Percentiles rank a stretch among this genome's conserved stretches.
These are phyloP conservation scores for Arctocebus calabarensis DNA, from an alignment of 2,797 vertebrate genomes.

Conservation along the genomic window DNA sequence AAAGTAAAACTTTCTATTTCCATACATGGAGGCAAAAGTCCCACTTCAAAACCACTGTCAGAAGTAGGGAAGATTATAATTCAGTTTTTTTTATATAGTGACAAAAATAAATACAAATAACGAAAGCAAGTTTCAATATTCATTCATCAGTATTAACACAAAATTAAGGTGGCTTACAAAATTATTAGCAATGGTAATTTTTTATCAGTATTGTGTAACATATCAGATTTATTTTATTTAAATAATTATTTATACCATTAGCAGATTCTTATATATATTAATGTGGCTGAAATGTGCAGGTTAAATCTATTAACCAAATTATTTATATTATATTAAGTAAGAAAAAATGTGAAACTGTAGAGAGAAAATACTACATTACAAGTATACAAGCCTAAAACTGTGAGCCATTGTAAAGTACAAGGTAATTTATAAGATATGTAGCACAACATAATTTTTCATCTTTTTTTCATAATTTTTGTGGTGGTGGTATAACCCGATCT, in stretches of 20 bases:
- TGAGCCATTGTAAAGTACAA: constrained; percentile 88
- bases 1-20: constrained; percentile 72
- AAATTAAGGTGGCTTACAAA: constrained; percentile 86
- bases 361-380: constrained; percentile 88
- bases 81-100: constrained; percentile 45
- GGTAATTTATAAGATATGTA: constrained; percentile 84
- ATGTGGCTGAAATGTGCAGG: constrained; percentile 91
- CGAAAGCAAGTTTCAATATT: constrained; percentile 73
- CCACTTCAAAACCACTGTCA: constrained; percentile 36
- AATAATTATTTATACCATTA: constrained; percentile 93
- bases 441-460: constrained; percentile 84
- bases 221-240: constrained; percentile 94
- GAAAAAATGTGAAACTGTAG: constrained; percentile 90
- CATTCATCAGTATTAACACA: constrained; percentile 77
- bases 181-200: constrained; percentile 85
- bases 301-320: constrained; percentile 92
- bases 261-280: constrained; percentile 92
- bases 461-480: constrained; percentile 73
- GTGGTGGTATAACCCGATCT: constrained; percentile 66
- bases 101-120: constrained; percentile 65
- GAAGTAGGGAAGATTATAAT: constrained; percentile 36
- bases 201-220: constrained; percentile 93
- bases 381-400: constrained; percentile 89
- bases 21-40: constrained; percentile 70
- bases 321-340: constrained; percentile 92